Evolutionary conservation across 2,113 vertebrate genomes (phyloP), one percentile per base, ranked within the genome.

Genomic region (Stigmatopora nigra): DNA sequence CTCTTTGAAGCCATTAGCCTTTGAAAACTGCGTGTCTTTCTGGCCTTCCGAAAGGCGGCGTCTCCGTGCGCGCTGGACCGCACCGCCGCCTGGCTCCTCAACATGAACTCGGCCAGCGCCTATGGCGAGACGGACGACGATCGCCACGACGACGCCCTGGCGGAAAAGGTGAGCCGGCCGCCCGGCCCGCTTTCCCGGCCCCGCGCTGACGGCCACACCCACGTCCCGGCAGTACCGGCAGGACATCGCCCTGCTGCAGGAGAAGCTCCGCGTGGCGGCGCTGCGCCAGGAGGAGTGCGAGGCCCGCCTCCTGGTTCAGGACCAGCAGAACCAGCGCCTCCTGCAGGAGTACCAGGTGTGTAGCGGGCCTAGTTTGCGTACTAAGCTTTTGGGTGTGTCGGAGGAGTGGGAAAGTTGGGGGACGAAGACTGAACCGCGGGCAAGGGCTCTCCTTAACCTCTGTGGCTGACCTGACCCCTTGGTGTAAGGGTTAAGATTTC

Each of bases 41-140:
- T 41, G 6, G 1, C 38, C 9, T 8, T 41, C 38, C 9, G 38
- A 8, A 89, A 99, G 96, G 95, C 94, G 81, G 95, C 95, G 63
- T 98, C 96, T 78, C 96, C 96, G 74, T 96, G 94, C 85, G 95
- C 95, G 48, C 83, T 99, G 92, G 95, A 99, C 84, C 94, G 96
- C 69, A 99, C 95, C 0, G 96, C 96, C 4, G 96, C 95, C 81
- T 99, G 96, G 96, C 92, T 98, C 81, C 93, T 99, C 89, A 99
- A 95, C 90, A 98, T 99, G 96, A 99, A 98, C 75, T 81, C 86
- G 0, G 46, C 81, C 61, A 90, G 93, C 53, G 94, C 95, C 82
- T 95, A 96, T 74, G 92, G 94, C 74, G 96, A 98, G 89, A 90
- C 94, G 65, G 96, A 98, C 84, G 92, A 92, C 44, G 90, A 90